These are phyloP conservation scores for Drosophila pandora DNA, from an alignment of 1,140 invertebrate genomes.

Conservation along the genomic window DNA sequence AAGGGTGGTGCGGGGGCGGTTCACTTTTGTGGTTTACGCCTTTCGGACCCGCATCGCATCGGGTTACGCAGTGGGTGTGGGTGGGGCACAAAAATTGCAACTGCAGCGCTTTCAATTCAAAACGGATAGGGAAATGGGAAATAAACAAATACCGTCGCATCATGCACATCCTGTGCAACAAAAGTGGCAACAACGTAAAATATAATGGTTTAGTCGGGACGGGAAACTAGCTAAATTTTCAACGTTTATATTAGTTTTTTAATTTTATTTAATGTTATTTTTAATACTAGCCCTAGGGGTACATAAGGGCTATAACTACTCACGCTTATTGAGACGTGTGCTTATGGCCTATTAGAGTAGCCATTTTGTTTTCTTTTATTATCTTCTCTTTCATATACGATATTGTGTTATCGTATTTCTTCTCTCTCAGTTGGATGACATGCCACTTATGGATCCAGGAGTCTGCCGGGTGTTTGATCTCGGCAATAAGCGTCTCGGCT, in stretches of 20 bases:
- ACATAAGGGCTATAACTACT: too few species aligned
- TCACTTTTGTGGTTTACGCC: not conserved
- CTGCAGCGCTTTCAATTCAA: conserved; percentile 15
- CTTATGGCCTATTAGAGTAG: too few species aligned
- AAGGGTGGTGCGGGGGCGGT: not conserved
- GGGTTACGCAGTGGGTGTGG: conserved; percentile 44
- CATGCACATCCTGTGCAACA: conserved; percentile 63
- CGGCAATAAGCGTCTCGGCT: conserved; percentile 88
- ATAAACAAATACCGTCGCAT: conserved; percentile 63
- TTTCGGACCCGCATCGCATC: conserved; percentile 26
- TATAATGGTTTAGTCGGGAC: too few species aligned
- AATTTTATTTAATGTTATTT: not conserved
- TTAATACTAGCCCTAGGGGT: not conserved
- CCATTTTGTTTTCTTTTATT: too few species aligned
- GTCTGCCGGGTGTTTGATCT: conserved; percentile 81
- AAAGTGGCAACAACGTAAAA: conserved; percentile 12
- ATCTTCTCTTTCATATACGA: too few species aligned
- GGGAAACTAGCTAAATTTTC: conserved; percentile 4
- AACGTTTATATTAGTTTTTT: not conserved
- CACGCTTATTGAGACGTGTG: too few species aligned
- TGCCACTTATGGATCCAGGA: conserved; percentile 89
- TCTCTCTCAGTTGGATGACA: conserved; percentile 87
- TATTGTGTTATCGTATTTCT: too few species aligned
- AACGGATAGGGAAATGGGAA: conserved; percentile 70
- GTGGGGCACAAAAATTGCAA: conserved; percentile 24